phyloP scores from a whole-genome alignment of 2,113 vertebrate genomes.

The Calyptomena viridis region DNA sequence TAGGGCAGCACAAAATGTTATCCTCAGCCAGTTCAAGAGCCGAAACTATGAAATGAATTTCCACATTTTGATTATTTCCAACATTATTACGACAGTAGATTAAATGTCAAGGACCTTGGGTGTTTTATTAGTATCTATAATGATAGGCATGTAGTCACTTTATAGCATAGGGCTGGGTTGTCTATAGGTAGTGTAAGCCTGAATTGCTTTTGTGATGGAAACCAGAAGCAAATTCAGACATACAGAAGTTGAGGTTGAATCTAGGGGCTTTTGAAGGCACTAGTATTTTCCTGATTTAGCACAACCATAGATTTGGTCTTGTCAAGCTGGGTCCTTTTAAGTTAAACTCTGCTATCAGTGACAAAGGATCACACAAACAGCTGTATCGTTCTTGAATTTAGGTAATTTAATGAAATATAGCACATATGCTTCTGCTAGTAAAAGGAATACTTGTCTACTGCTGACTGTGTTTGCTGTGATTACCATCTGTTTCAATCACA shows the following conservation, averaged over 20 bases:
- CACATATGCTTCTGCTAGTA: neutral
- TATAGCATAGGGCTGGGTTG: neutral
- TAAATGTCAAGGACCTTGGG: constrained; percentile 18
- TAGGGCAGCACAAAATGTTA: neutral
- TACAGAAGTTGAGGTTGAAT: neutral
- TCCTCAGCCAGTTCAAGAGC: neutral
- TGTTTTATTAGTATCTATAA: neutral
- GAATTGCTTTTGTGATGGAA: neutral
- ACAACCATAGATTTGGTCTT: neutral
- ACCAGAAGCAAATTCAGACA: neutral
- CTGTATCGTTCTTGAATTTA: neutral
- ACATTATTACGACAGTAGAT: neutral
- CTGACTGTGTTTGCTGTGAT: neutral
- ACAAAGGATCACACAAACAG: neutral
- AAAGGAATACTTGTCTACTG: neutral
- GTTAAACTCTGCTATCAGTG: neutral
- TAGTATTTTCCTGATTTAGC: neutral
- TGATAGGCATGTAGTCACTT: neutral
- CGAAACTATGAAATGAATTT: neutral
- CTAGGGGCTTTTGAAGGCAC: neutral
- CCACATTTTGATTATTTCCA: constrained; percentile 25
- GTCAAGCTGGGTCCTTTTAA: neutral
- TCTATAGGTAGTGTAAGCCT: neutral
- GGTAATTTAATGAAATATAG: neutral
- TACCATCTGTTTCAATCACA: neutral